phyloP scores from a whole-genome alignment of 2,797 vertebrate species.

The Macrochelys suwanniensis region DNA sequence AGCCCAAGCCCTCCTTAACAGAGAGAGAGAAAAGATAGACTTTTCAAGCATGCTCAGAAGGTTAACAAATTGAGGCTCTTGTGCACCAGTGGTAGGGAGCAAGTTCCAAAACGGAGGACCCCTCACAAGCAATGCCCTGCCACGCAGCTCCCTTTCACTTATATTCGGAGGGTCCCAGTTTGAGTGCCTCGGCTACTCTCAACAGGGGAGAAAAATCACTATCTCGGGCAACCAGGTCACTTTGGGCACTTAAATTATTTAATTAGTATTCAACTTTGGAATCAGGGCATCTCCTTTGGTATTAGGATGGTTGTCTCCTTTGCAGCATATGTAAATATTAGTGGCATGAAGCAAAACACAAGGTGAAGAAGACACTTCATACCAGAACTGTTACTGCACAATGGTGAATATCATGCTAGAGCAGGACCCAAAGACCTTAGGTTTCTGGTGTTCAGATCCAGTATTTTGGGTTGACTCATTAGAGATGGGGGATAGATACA shows the following conservation, averaged over 20 bases:
- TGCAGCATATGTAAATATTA: not conserved
- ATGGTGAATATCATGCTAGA: not conserved
- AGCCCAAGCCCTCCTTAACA: not conserved
- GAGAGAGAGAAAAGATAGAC: not conserved
- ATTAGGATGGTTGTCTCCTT: not conserved
- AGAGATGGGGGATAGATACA: not conserved
- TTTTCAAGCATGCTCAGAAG: not conserved
- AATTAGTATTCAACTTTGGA: not conserved
- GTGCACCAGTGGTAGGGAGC: not conserved
- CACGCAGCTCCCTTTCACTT: not conserved
- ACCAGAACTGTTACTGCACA: not conserved
- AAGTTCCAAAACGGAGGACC: not conserved
- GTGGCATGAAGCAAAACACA: not conserved
- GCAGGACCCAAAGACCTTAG: rapidly evolving
- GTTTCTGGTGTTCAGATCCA: not conserved
- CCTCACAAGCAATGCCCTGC: not conserved
- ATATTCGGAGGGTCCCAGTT: not conserved
- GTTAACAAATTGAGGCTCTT: not conserved
- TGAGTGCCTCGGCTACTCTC: not conserved
- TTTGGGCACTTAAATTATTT: not conserved
- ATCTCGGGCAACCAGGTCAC: not conserved
- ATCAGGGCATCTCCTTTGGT: not conserved
- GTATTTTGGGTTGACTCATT: not conserved
- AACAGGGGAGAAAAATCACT: not conserved
- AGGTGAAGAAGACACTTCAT: not conserved